Base-by-base conservation (phyloP, 2,888 invertebrate genomes). In the Anticlea derivata region DNA sequence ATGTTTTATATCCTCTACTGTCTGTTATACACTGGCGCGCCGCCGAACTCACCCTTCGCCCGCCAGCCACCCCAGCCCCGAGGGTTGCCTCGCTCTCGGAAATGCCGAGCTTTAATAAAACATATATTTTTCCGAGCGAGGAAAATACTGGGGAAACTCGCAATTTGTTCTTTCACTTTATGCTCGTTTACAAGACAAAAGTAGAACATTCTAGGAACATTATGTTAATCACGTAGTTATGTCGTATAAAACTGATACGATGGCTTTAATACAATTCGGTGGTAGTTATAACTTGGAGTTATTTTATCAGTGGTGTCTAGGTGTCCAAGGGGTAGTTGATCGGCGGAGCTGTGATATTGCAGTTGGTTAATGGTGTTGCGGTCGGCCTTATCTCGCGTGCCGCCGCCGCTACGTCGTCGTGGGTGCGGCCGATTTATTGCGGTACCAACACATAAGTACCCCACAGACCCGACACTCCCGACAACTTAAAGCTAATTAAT, bases 91-190 rank as follows among this genome's bases (percentile, higher is more conserved):
- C 80, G 86, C 86, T 87, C 89, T 89, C 87, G 90, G 89, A 90
- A 90, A 90, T 86, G 88, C 89, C 88, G 88, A 89, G 90, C 90
- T 89, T 90, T 90, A 90, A 90, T 90, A 90, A 90, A 90, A 90
- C 90, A 90, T 90, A 89, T 88, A 90, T 90, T 90, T 89, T 89
- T 89, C 88, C 87, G 86, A 89, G 88, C 90, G 89, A 85, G 88
- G 88, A 89, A 90, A 90, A 89, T 89, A 87, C 89, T 87, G 89
- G 87, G 88, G 89, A 89, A 89, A 88, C 88, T 90, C 88, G 87
- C 88, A 89, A 90, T 90, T 90, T 90, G 90, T 89, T 90, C 89
- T 89, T 90, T 90, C 90, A 90, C 90, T 90, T 90, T 90, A 90
- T 88, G 87, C 88, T 87, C 90, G 89, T 90, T 90, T 90, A 90